These are phyloP conservation scores for Syrphus vitripennis DNA, from an alignment of 2,888 invertebrate genomes.

Conservation along the genomic window DNA sequence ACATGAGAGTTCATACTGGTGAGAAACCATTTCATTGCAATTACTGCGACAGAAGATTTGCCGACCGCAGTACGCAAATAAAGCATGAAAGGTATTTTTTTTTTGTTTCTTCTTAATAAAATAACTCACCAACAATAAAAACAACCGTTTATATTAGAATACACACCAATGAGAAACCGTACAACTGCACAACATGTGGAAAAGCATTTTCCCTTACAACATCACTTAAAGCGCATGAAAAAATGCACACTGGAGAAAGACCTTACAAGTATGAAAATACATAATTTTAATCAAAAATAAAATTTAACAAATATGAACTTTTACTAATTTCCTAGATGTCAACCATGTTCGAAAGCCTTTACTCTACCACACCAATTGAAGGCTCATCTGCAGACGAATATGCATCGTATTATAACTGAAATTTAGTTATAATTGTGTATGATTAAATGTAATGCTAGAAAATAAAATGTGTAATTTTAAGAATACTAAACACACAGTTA, in stretches of 20 bases:
- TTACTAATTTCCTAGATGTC: conserved; percentile 74
- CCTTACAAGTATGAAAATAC: conserved; percentile 73
- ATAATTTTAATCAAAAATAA: too few relatives aligned
- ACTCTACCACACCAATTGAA: conserved; percentile 79
- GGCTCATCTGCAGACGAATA: conserved; percentile 76
- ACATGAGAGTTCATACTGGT: conserved; percentile 80
- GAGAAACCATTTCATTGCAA: conserved; percentile 79
- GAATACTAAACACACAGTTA: background rate
- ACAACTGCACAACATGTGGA: conserved; percentile 74
- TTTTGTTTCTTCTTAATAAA: background rate
- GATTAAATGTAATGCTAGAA: background rate
- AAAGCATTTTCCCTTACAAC: conserved; percentile 77
- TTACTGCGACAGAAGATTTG: conserved; percentile 77
- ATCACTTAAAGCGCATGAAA: conserved; percentile 76
- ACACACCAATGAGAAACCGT: conserved; percentile 79
- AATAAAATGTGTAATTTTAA: background rate
- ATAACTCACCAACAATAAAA: background rate
- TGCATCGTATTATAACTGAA: conserved; percentile 70
- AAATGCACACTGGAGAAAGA: conserved; percentile 77
- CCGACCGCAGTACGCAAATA: conserved; percentile 78
- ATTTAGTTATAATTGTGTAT: conserved; percentile 35
- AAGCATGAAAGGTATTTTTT: conserved; percentile 77
- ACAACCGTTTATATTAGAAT: conserved; percentile 70
- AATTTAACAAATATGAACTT: too few relatives aligned
- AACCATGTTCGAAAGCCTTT: conserved; percentile 78